These are phyloP conservation scores for Lepidocolaptes lacrymiger DNA, from an alignment of 2,797 vertebrate species.

Conservation along the genomic window DNA sequence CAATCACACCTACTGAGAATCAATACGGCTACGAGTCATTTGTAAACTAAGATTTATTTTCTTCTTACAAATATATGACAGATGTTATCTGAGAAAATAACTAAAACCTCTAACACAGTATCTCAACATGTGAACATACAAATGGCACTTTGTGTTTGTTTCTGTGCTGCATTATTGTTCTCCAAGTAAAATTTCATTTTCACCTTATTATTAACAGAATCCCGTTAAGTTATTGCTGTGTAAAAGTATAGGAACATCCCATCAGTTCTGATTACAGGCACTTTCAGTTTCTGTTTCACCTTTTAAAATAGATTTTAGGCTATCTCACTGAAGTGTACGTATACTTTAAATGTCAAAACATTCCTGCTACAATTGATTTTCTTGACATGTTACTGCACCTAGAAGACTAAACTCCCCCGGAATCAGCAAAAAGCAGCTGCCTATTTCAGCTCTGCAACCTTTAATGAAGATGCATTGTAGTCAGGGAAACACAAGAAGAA, in stretches of 20 bases:
- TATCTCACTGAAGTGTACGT: conserved; percentile 36
- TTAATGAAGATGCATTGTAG: not conserved
- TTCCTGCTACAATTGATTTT: conserved; percentile 1
- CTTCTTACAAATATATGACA: conserved; percentile 9
- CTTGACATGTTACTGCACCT: conserved; percentile 15
- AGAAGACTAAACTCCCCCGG: conserved; percentile 46
- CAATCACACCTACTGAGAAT: conserved; percentile 47
- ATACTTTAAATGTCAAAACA: conserved; percentile 7
- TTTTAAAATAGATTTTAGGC: conserved; percentile 60
- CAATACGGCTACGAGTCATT: not conserved
- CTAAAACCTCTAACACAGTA: conserved; percentile 42
- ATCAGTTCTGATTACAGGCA: conserved; percentile 78
- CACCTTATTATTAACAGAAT: conserved; percentile 48
- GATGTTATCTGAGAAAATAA: conserved; percentile 28
- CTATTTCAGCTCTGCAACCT: conserved; percentile 22
- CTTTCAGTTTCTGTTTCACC: conserved; percentile 76
- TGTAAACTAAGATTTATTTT: conserved; percentile 23
- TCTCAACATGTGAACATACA: conserved; percentile 58
- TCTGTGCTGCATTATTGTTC: conserved; percentile 64
- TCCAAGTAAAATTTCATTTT: conserved; percentile 31
- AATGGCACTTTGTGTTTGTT: conserved; percentile 74
- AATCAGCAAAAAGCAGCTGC: conserved; percentile 53
- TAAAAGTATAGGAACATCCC: conserved; percentile 75
- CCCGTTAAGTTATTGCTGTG: conserved; percentile 75
- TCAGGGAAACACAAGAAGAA: conserved; percentile 45